Percentiles rank a stretch among this genome's conserved stretches.
Evolutionary conservation across 2,797 vertebrate species (phyloP).

Genomic region (Streptopelia turtur): DNA sequence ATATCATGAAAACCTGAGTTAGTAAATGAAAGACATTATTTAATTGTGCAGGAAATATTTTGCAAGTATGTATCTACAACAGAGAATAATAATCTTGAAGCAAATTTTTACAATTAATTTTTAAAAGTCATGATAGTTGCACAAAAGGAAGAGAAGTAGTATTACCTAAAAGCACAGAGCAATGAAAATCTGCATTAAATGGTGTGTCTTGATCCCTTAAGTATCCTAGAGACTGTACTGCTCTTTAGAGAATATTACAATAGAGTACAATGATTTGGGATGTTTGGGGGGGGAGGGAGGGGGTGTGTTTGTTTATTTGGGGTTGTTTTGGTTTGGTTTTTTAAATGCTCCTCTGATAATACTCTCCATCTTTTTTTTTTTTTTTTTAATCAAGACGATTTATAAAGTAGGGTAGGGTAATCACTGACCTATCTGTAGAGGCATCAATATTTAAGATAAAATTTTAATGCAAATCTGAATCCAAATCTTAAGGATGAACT

Average conservation of each 20-base stretch:
- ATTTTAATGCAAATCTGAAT: background rate
- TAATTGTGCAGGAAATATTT: conserved; percentile 57
- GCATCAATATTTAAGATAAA: background rate
- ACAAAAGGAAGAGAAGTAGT: background rate
- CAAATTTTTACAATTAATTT: conserved; percentile 44
- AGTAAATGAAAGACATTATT: conserved; percentile 57
- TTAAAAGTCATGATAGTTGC: background rate
- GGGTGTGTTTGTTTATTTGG: too few species aligned
- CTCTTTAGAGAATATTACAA: background rate
- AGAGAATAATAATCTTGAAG: conserved; percentile 49
- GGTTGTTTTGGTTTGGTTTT: background rate
- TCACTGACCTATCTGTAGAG: background rate
- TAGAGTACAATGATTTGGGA: background rate
- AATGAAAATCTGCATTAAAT: background rate
- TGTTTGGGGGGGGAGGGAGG: too few species aligned
- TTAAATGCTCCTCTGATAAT: background rate
- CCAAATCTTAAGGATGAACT: background rate
- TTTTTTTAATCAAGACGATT: background rate
- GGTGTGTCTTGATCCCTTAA: background rate
- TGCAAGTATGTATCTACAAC: conserved; percentile 46
- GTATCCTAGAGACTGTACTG: background rate
- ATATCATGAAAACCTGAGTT: conserved; percentile 67
- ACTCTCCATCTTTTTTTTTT: background rate
- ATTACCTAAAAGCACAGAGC: background rate
- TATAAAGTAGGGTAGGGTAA: background rate